Base-by-base conservation (phyloP, 2,888 invertebrate genomes). In the Agrotis ipsilon region DNA sequence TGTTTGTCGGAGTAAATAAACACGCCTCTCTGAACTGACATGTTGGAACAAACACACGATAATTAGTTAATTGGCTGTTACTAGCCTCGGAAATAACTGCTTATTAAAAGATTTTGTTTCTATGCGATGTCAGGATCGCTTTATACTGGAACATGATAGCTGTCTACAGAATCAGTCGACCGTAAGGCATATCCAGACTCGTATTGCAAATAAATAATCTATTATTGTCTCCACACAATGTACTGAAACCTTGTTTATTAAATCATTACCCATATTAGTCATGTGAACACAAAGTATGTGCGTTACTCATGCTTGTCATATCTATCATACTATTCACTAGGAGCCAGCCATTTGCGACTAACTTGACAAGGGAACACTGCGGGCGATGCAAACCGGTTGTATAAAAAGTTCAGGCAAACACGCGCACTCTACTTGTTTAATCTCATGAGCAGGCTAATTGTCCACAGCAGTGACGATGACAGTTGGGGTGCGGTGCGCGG, bases 401-500 rank as follows among this genome's bases (percentile, higher is more conserved):
- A 88, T 87, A 90, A 93, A 90, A 90, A 93, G 91, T 86, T 83
- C 87, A 84, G 80, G 86, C 89, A 91, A 93, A 92, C 89, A 91
- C 82, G 86, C 87, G 85, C 87, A 88, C 87, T 89, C 87, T 90
- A 88, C 92, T 94, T 93, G 92, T 94, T 93, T 94, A 95, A 94
- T 94, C 94, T 94, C 94, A 94, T 94, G 94, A 95, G 93, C 94
- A 92, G 92, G 93, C 94, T 96, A 95, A 96, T 96, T 96, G 95
- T 95, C 92, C 94, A 86, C 87, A 87, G 94, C 92, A 94, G 94
- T 95, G 95, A 94, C 86, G 92, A 94, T 94, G 95, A 94, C 95
- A 94, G 94, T 90, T 86, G 83, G 83, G 88, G 77, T 39, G 72
- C 67, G 75, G 71, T 72, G 70, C 68, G 77, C 85, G 84, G 87